These are phyloP conservation scores for Tipula unca DNA, from an alignment of 2,888 invertebrate species.

Conservation along the genomic window DNA sequence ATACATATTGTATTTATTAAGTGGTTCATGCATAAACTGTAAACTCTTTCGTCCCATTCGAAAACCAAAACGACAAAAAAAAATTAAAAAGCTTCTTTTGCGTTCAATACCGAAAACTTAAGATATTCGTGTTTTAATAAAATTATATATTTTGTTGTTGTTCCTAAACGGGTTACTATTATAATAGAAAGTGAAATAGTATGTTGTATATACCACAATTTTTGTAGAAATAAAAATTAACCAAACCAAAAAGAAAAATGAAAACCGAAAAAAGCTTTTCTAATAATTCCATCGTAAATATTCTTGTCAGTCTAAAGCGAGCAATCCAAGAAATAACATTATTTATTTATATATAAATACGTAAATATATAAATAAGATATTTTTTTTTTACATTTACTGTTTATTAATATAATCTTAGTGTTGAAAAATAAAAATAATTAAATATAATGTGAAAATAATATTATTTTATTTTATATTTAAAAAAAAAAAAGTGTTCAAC, in stretches of 20 bases:
- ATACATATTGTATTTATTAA: neutral
- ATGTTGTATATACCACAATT: too few relatives aligned
- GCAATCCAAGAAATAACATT: neutral
- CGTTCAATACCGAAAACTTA: neutral
- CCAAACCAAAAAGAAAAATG: neutral
- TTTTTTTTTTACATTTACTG: neutral
- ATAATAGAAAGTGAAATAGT: constrained; percentile 14
- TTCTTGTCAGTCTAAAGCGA: constrained; percentile 15
- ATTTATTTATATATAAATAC: too few relatives aligned
- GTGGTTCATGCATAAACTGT: too few relatives aligned
- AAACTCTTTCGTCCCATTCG: neutral
- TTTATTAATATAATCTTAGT: neutral
- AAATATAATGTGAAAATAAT: neutral
- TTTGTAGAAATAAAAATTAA: neutral
- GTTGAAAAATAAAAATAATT: neutral
- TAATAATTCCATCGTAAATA: neutral
- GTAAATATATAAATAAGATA: too few relatives aligned
- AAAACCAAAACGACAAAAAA: neutral
- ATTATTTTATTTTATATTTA: neutral
- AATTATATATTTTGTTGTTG: neutral
- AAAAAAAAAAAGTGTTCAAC: neutral
- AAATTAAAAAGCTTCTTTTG: neutral
- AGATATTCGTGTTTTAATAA: neutral
- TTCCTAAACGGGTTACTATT: neutral
- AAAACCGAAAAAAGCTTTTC: neutral